A percentile compares a stretch with the other conserved stretches of the same genome.
phyloP scores from a whole-genome alignment of 2,888 invertebrate species.

The Colostygia pectinataria region DNA sequence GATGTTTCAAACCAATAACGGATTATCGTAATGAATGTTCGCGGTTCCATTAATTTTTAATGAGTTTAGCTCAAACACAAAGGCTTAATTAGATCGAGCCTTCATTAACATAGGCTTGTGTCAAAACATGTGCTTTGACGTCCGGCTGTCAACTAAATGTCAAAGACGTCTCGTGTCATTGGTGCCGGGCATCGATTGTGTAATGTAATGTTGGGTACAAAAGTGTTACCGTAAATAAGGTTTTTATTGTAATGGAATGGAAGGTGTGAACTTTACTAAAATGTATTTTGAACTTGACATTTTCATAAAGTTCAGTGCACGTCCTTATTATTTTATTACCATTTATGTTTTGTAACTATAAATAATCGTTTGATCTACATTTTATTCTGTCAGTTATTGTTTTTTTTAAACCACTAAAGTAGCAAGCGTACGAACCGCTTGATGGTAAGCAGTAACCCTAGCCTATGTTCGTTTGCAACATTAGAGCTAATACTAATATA shows the following conservation, averaged over 20 bases:
- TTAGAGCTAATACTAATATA: too few relatives aligned
- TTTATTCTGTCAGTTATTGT: too few relatives aligned
- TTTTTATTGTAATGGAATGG: not conserved
- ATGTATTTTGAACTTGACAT: not conserved
- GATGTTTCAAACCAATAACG: slow-evolving; percentile 16
- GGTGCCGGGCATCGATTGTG: slow-evolving; percentile 41
- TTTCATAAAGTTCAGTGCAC: not conserved
- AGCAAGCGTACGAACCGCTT: too few relatives aligned
- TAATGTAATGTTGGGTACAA: slow-evolving; percentile 45
- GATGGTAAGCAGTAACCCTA: too few relatives aligned
- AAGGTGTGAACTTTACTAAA: not conserved
- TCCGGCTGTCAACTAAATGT: slow-evolving; percentile 68
- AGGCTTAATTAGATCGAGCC: slow-evolving; percentile 66
- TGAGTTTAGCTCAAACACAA: slow-evolving; percentile 66
- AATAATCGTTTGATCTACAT: too few relatives aligned
- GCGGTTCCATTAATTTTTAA: slow-evolving; percentile 53
- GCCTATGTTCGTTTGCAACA: too few relatives aligned
- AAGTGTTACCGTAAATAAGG: slow-evolving; percentile 23
- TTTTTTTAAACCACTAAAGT: too few relatives aligned
- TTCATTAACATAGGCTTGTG: slow-evolving; percentile 70
- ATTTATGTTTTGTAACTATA: too few relatives aligned
- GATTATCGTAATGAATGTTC: slow-evolving; percentile 41
- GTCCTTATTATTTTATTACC: too few relatives aligned
- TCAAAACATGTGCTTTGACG: slow-evolving; percentile 65
- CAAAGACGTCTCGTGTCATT: slow-evolving; percentile 58